Evolutionary conservation across 2,888 invertebrate genomes (phyloP).

Genomic region (Eilema griseolum): DNA sequence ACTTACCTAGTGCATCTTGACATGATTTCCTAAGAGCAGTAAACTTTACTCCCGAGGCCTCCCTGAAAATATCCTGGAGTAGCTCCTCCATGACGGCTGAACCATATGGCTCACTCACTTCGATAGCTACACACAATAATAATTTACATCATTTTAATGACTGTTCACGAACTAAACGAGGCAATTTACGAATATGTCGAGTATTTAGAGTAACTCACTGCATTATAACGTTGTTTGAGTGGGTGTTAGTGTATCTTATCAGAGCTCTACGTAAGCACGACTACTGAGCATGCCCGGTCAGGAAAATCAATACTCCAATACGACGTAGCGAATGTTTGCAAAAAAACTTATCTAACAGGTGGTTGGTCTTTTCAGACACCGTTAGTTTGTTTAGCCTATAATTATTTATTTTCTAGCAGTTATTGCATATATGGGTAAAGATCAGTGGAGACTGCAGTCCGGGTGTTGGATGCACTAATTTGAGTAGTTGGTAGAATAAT

Average conservation of each 20-base stretch:
- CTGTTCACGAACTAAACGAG: slow-evolving; percentile 15
- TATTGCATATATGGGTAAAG: neutral
- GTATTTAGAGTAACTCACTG: slow-evolving; percentile 29
- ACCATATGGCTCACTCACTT: slow-evolving; percentile 46
- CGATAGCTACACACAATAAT: slow-evolving; percentile 33
- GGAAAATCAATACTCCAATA: slow-evolving; percentile 76
- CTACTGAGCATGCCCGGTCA: slow-evolving; percentile 77
- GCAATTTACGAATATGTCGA: slow-evolving; percentile 20
- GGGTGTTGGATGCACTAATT: neutral
- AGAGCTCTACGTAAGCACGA: slow-evolving; percentile 57
- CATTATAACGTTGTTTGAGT: slow-evolving; percentile 57
- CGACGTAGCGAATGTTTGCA: slow-evolving; percentile 50
- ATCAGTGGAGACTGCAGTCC: too few species aligned
- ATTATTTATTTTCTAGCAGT: neutral
- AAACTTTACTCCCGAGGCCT: slow-evolving; percentile 93
- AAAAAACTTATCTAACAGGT: slow-evolving; percentile 71
- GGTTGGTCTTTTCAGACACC: slow-evolving; percentile 28
- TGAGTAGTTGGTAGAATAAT: neutral
- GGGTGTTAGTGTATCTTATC: slow-evolving; percentile 75
- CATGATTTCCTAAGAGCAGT: slow-evolving; percentile 92
- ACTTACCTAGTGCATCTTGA: slow-evolving; percentile 94
- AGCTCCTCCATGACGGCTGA: slow-evolving; percentile 92
- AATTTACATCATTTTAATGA: slow-evolving; percentile 28
- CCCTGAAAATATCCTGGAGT: slow-evolving; percentile 93
- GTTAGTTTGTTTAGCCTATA: neutral